Conservation (phyloP, 2,888 invertebrate species). For the Cenopis cana region DNA sequence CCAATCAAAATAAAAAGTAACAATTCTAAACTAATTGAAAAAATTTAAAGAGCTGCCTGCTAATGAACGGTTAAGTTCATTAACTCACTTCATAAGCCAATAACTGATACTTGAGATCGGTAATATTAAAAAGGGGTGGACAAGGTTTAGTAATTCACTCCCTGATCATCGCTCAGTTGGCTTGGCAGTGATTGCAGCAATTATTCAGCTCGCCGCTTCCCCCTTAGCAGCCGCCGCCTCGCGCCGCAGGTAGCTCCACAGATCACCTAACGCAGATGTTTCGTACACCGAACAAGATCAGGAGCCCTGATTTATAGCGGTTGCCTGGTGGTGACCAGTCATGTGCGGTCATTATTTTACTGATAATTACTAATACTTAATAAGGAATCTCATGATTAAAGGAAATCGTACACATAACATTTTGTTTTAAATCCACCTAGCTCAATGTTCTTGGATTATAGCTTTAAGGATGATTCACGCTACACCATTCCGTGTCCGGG, state of each 20-base stretch:
- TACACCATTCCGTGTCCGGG: too few relatives aligned
- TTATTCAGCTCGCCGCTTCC: slow-evolving; percentile 74
- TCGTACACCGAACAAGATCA: slow-evolving; percentile 24
- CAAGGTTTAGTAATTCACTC: slow-evolving; percentile 54
- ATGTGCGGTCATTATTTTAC: neutral
- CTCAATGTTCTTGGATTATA: too few relatives aligned
- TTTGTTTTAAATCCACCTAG: too few relatives aligned
- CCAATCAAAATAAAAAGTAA: too few relatives aligned
- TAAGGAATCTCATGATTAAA: neutral
- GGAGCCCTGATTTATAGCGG: slow-evolving; percentile 25
- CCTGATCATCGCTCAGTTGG: slow-evolving; percentile 67
- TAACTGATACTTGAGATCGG: slow-evolving; percentile 32
- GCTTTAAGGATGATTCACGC: too few relatives aligned
- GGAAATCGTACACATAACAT: too few relatives aligned
- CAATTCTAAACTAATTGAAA: neutral
- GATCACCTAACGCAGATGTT: slow-evolving; percentile 42
- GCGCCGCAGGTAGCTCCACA: slow-evolving; percentile 39
- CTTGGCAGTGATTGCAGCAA: slow-evolving; percentile 74
- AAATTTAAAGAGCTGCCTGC: neutral
- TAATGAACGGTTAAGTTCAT: slow-evolving; percentile 31
- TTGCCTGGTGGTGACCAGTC: slow-evolving; percentile 4
- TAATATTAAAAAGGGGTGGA: slow-evolving; percentile 43
- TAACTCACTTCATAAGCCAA: slow-evolving; percentile 30
- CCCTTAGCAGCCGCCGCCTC: slow-evolving; percentile 51
- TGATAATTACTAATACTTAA: neutral